Evolutionary conservation across 2,888 invertebrate species (phyloP), one percentile per base, ranked within the genome.

Genomic region (Eurois occulta): DNA sequence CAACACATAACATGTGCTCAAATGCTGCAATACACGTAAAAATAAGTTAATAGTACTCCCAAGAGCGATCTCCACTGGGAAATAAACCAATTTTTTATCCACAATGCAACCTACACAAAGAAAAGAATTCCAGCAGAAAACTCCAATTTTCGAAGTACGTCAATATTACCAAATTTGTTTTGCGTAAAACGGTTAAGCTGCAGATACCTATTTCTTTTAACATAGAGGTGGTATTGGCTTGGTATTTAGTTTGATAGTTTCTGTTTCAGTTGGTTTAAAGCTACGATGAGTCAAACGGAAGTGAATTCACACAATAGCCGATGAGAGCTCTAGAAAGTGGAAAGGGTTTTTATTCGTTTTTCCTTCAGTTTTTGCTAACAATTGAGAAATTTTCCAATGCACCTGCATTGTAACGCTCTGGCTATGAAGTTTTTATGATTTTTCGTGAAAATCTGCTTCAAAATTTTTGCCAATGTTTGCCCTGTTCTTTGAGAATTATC

Each of bases 81-180:
- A 78, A 75, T 86, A 84, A 83, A 78, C 71, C 65, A 72, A 32
- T 74, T 86, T 85, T 86, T 79, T 77, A 77, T 64, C 60, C 68
- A 79, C 81, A 83, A 83, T 83, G 83, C 83, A 83, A 78, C 86
- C 65, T 52, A 41, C 5, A 60, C 78, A 76, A 75, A 75, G 77
- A 78, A 85, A 80, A 79, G 69, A 72, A 80, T 79, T 71, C 70
- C 75, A 48, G 72, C 74, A 70, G 69, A 87, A 80, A 87, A 81
- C 62, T 86, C 77, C 78, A 81, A 83, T 78, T 85, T 87, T 83
- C 78, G 75, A 83, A 87, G 78, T 70, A 80, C 75, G 80, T 77
- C 80, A 83, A 77, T 87, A 83, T 80, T 52, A 75, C 73, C 66
- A 72, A 75, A 52, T 52, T 72, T 4, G 1, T 21, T 11, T 68